Base-by-base conservation (phyloP, 2,888 invertebrate genomes). In the Dendrolimus houi region DNA sequence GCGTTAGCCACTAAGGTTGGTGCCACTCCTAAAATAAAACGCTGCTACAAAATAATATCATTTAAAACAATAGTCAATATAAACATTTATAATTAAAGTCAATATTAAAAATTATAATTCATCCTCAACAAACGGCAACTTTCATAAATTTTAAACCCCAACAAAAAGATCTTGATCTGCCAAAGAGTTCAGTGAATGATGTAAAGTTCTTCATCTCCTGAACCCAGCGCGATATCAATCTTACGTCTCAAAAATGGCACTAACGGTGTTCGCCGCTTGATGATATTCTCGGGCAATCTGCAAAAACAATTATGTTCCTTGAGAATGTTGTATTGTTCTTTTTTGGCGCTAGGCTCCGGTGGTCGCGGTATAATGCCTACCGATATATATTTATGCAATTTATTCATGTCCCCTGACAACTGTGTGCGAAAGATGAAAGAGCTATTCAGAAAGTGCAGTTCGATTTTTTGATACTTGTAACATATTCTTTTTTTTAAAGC, bases 371-470 rank as follows among this genome's bases (percentile, higher is more conserved):
- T 83, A 81, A 85, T 83, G 81, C 76, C 75, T 74, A 77, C 74
- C 72, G 80, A 83, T 86, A 84, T 85, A 89, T 88, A 86, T 88
- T 88, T 85, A 87, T 87, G 78, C 78, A 83, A 85, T 86, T 86
- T 85, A 87, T 87, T 86, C 85, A 85, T 87, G 84, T 84, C 81
- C 66, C 68, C 68, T 60, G 63, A 10, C 47, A 29, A 29, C 29
- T 29, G 29, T 29, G 29, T 29, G 47, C 47, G 9, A 12, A 9
- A 47, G 47, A 47, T 12, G 47, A 47, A 47, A 10, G 47, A 9
- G 47, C 47, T 47, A 29, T 29, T 29, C 29, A 29, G 29, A 29
- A 29, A 29, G 6, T 29, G 29, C 29, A 29, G 29, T 60, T 63
- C 52, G 57, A 61, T 62, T 61, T 57, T 29, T 29, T 29, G 29